Percentiles rank a stretch among this genome's conserved stretches.
Evolutionary conservation across 1,140 invertebrate species (phyloP).

Genomic region (Scylla paramamosain): DNA sequence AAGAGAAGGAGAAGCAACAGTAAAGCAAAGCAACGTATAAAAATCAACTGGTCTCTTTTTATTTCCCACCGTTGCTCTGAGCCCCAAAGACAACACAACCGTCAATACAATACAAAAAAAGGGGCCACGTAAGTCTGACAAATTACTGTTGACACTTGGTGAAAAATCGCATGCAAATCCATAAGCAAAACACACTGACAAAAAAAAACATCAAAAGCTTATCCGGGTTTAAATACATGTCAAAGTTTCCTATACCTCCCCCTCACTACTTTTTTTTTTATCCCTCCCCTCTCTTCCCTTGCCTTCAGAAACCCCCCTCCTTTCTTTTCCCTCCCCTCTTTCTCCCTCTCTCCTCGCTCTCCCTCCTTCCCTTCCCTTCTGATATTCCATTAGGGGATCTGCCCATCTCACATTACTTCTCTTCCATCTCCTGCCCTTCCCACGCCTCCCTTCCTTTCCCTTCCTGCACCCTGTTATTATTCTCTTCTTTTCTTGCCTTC

Average conservation of each 20-base stretch:
- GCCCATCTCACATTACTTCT: background rate
- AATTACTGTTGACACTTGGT: background rate
- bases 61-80: background rate
- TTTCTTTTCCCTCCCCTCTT: background rate
- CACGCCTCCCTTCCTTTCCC: background rate
- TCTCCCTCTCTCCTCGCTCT: background rate
- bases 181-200: slow-evolving; percentile 31
- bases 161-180: slow-evolving; percentile 13
- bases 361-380: background rate
- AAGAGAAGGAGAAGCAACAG: background rate
- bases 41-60: too few species aligned
- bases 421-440: background rate
- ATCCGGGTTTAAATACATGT: background rate
- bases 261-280: background rate
- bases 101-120: background rate
- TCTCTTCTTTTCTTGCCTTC: background rate
- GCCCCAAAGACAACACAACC: background rate
- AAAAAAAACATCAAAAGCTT: background rate
- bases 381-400: background rate
- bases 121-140: background rate
- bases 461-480: background rate
- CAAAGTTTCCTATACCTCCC: background rate
- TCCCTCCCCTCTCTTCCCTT: slow-evolving; percentile 17
- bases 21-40: background rate
- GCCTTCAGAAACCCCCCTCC: background rate